phyloP scores from a whole-genome alignment of 2,113 vertebrate species.

The Pseudopodoces humilis region DNA sequence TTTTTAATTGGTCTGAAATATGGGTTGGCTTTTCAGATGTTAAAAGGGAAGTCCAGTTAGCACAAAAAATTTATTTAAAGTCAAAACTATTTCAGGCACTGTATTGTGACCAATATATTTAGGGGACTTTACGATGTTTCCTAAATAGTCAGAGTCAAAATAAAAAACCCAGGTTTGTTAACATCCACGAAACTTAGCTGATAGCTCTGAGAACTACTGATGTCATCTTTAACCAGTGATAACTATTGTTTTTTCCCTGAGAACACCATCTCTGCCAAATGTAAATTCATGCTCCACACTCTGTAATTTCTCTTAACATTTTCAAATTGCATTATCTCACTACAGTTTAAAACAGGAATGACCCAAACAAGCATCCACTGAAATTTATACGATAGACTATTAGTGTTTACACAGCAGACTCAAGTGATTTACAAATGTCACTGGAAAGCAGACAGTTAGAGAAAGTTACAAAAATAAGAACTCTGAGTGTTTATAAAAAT shows the following conservation, averaged over 20 bases:
- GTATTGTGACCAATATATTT: not conserved
- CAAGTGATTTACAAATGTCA: not conserved
- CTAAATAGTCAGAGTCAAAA: not conserved
- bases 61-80: not conserved
- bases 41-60: not conserved
- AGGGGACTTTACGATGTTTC: not conserved
- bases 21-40: not conserved
- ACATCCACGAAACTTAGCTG: not conserved
- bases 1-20: not conserved
- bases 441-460: not conserved
- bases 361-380: not conserved
- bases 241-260: not conserved
- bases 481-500: not conserved
- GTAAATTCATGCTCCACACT: not conserved
- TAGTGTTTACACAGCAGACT: not conserved
- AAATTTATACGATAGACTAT: not conserved
- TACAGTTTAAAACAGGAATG: not conserved
- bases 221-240: not conserved
- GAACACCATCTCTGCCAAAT: not conserved
- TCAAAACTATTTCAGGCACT: not conserved
- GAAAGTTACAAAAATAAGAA: conserved; percentile 16
- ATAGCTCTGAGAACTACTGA: not conserved
- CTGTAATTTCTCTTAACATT: not conserved
- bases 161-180: not conserved
- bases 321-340: not conserved